Conservation (phyloP, 2,888 invertebrate species). For the Hermaeophaga mercurialis region DNA sequence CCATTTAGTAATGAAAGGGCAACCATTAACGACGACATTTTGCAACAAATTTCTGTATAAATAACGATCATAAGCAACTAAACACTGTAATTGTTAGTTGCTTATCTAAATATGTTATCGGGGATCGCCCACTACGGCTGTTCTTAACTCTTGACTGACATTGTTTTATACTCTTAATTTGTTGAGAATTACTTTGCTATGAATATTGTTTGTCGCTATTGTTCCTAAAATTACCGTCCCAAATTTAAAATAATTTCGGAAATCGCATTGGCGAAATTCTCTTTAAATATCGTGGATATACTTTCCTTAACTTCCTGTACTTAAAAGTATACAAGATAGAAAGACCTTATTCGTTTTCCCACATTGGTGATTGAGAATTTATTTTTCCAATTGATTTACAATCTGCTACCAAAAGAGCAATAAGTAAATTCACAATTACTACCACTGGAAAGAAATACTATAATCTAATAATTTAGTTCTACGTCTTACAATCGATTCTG, state of each 20-base stretch:
- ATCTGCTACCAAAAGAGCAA: too few species aligned
- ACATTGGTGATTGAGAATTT: too few species aligned
- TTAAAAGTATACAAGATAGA: too few species aligned
- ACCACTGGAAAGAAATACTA: too few species aligned
- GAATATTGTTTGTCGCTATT: background rate
- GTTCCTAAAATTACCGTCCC: slow-evolving; percentile 2
- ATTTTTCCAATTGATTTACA: too few species aligned
- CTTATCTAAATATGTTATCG: slow-evolving; percentile 37
- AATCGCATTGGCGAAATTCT: too few species aligned
- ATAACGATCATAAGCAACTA: slow-evolving; percentile 30
- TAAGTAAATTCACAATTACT: too few species aligned
- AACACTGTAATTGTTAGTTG: slow-evolving; percentile 30
- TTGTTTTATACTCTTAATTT: slow-evolving; percentile 30
- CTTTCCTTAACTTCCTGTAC: too few species aligned
- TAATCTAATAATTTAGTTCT: too few species aligned
- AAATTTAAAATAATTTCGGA: slow-evolving; percentile 1
- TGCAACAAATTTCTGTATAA: slow-evolving; percentile 32
- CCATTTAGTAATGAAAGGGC: slow-evolving; percentile 21
- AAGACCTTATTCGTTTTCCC: too few species aligned
- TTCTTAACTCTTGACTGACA: slow-evolving; percentile 27
- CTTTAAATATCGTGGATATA: too few species aligned
- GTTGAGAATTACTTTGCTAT: slow-evolving; percentile 4
- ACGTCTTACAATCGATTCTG: too few species aligned
- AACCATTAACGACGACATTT: slow-evolving; percentile 29
- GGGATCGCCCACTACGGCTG: slow-evolving; percentile 31